Base-by-base conservation (phyloP, 2,113 vertebrate species). In the Rhombomys opimus region DNA sequence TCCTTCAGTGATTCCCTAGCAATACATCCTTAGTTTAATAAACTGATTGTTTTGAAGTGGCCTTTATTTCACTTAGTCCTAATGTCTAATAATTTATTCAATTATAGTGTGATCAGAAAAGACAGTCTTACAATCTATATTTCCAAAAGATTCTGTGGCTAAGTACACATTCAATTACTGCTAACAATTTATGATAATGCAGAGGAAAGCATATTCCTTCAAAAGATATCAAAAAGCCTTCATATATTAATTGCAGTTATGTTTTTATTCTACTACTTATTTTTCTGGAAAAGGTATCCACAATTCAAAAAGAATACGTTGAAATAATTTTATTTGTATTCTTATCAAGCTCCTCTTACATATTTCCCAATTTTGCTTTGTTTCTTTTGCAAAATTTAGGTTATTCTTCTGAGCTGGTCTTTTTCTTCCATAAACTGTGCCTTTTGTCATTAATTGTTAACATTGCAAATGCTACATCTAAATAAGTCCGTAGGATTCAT, bases 131-230 rank as follows among this genome's bases (percentile, higher is more conserved):
- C 92, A 93, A 87, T 78, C 3, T 38, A 50, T 46, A 8, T 75
- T 46, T 46, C 30, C 25, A 59, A 88, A 82, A 70, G 70, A 72
- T 88, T 13, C 59, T 63, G 27, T 65, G 18, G 0, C 22, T 46
- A 65, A 87, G n/a, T 38, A 78, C 8, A 59, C 35, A 25, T 52
- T 67, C 23, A 50, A 50, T 72, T 87, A 76, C 75, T 59, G 0
- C n/a, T 38, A 76, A 92, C 89, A 90, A 32, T 82, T 94, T 70
- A 76, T 70, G 75, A 77, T 54, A 77, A 77, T 30, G 15, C 25
- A 77, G 4, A 92, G 13, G 22, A 78, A 38, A 81, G 20, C 52
- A 80, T 20, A 52, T 80, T 88, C 32, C 59, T 93, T 73, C 67
- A 41, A 82, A 87, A 81, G 52, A 61, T 54, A 22, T 61, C n/a